Base-by-base conservation (phyloP, 2,888 invertebrate species). In the Melinaea menophilus region DNA sequence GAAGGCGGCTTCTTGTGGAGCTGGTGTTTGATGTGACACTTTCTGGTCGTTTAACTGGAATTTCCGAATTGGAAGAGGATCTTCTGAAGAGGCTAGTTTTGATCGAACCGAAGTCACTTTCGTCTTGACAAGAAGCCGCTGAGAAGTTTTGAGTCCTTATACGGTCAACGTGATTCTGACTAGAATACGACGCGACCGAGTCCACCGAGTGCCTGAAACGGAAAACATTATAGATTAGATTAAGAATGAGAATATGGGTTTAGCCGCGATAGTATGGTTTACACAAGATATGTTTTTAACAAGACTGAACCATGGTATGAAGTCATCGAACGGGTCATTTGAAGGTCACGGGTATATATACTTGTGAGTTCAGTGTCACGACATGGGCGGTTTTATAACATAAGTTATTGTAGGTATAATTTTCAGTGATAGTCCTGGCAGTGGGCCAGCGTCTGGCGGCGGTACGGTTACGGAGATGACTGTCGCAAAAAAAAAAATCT, bases 141-240 rank as follows among this genome's bases (percentile, higher is more conserved):
- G 88, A 89, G 87, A 88, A 88, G 75, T 89, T 88, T 82, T 90
- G 90, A 81, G 90, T 88, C 82, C 91, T 88, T 83, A 90, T 91
- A 79, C 90, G 90, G 90, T 91, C 91, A 81, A 91, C 91, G 91
- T 91, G 91, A 88, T 90, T 90, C 89, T 91, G 91, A 79, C 91
- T 91, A 89, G 91, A 91, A 88, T 90, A 90, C 89, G 91, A 91
- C 88, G 91, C 89, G 87, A 90, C 91, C 89, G 91, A 91, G 88
- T 91, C 91, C 86, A 91, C 91, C 82, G 91, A 91, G 86, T 91
- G 91, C 79, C 91, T 91, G 90, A 72, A 91, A 91, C 73, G 71
- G 66, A 84, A 81, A 85, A 86, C 74, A 80, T 68, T 68, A 66
- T 62, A 81, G 85, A 86, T 87, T 83, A 87, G 85, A 85, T 86